phyloP scores from a whole-genome alignment of 2,113 vertebrate species.

The Pachycephala philippinensis region DNA sequence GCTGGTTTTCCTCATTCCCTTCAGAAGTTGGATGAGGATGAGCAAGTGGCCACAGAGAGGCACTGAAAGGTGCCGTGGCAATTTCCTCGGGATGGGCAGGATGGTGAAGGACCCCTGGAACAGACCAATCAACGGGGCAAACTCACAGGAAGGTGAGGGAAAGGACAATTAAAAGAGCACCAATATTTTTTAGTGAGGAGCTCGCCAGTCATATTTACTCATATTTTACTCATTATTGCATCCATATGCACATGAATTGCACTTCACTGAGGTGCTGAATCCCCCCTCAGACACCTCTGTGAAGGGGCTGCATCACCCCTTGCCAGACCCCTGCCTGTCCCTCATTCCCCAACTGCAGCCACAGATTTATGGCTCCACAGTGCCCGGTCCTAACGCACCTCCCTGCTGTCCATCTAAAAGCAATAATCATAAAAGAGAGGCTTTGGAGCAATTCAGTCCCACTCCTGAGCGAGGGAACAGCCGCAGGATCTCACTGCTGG shows the following conservation, averaged over 20 bases:
- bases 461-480: background rate
- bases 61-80: fast-evolving
- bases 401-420: background rate
- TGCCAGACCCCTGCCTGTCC: background rate
- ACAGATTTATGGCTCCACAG: background rate
- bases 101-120: fast-evolving
- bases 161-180: background rate
- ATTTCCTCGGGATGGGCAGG: background rate
- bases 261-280: background rate
- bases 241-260: background rate
- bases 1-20: background rate
- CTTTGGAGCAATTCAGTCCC: background rate
- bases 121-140: background rate
- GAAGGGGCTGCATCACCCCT: background rate
- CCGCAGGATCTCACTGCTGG: background rate
- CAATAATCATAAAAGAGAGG: background rate
- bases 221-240: background rate
- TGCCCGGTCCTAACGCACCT: background rate
- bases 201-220: background rate
- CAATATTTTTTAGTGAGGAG: background rate
- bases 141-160: background rate
- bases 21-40: background rate
- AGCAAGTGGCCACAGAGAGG: background rate
- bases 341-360: background rate
- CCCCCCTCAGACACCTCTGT: no score